Percentiles rank a stretch among this genome's conserved stretches.
These are phyloP conservation scores for Garrulus glandarius DNA, from an alignment of 2,797 vertebrate species.

Conservation along the genomic window DNA sequence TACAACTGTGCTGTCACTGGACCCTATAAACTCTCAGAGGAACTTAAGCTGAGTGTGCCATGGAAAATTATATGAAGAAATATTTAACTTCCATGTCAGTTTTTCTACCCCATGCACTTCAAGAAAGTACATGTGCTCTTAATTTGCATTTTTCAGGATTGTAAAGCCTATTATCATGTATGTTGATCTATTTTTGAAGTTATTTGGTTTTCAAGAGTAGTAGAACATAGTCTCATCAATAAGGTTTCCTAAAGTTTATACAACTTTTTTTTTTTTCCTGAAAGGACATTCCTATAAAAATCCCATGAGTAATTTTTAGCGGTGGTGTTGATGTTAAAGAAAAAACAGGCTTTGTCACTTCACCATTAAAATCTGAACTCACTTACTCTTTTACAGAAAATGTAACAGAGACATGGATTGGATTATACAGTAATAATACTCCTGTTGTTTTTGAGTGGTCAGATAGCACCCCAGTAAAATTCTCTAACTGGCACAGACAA, in stretches of 20 bases:
- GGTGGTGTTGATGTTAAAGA: background rate
- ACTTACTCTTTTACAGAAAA: slow-evolving; percentile 73
- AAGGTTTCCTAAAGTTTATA: background rate
- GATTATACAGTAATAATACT: slow-evolving; percentile 78
- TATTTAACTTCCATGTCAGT: background rate
- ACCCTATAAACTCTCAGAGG: background rate
- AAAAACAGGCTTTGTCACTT: background rate
- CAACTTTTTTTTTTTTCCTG: background rate
- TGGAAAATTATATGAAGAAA: background rate
- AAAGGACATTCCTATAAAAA: background rate
- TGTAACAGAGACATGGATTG: slow-evolving; percentile 85
- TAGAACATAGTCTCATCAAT: background rate
- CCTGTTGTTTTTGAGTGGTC: slow-evolving; percentile 85
- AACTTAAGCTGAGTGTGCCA: background rate
- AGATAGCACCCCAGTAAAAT: slow-evolving; percentile 79
- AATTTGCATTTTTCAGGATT: background rate
- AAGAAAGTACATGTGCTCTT: background rate
- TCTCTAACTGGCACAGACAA: slow-evolving; percentile 86
- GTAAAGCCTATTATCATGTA: background rate
- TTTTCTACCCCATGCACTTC: background rate
- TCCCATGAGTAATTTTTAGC: background rate
- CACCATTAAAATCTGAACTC: background rate
- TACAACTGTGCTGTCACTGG: background rate
- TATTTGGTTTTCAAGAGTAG: background rate
- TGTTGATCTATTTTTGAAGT: background rate